Evolutionary conservation across 2,113 vertebrate species (phyloP).

Genomic region (Podarcis muralis): DNA sequence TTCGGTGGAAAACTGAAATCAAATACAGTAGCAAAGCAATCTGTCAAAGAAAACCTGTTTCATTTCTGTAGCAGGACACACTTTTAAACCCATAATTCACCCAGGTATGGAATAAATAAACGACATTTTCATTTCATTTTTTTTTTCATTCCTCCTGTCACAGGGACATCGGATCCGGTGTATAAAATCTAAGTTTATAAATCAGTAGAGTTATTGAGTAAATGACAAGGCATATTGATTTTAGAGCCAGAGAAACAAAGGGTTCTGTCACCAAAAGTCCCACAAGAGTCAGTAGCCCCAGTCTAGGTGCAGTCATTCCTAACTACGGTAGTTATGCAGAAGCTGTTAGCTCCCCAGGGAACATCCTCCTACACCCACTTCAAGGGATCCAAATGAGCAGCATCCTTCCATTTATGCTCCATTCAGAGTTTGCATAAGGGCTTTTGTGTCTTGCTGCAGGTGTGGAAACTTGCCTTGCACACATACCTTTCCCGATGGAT

Average conservation of each 20-base stretch:
- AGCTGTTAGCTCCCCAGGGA: neutral
- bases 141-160: conserved; percentile 51
- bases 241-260: conserved; percentile 12
- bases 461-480: neutral
- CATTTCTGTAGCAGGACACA: conserved; percentile 43
- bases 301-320: neutral
- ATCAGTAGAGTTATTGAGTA: conserved; percentile 52
- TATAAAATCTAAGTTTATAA: conserved; percentile 50
- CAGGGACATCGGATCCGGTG: conserved; percentile 44
- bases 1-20: conserved; percentile 66
- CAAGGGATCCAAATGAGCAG: neutral
- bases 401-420: neutral
- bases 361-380: neutral
- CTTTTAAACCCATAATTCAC: conserved; percentile 66
- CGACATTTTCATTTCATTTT: conserved; percentile 51
- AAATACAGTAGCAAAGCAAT: conserved; percentile 73
- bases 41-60: conserved; percentile 61
- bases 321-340: neutral
- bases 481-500: neutral
- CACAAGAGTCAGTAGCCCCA: neutral
- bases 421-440: neutral
- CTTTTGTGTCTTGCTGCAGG: neutral
- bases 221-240: neutral
- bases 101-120: conserved; percentile 52
- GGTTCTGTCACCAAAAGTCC: neutral